Conservation (phyloP, 2,888 invertebrate species). For the Stramonita haemastoma region DNA sequence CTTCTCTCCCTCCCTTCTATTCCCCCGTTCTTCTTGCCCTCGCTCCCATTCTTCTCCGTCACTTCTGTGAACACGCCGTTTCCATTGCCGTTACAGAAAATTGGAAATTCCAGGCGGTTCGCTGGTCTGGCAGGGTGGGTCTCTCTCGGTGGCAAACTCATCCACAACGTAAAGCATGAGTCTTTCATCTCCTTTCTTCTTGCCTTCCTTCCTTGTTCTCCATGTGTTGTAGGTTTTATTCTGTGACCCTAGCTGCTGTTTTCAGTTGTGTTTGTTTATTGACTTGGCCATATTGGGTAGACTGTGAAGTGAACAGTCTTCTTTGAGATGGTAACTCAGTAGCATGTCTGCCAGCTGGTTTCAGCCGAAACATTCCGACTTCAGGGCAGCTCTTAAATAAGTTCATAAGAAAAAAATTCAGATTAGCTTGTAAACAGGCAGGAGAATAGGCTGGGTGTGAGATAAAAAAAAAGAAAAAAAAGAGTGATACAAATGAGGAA, state of each 20-base stretch:
- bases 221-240: too few relatives aligned
- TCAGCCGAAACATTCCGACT: too few relatives aligned
- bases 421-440: too few relatives aligned
- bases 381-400: too few relatives aligned
- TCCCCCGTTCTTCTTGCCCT: not conserved
- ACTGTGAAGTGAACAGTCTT: too few relatives aligned
- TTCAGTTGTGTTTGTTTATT: not conserved
- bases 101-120: not conserved
- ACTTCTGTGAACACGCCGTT: not conserved
- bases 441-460: too few relatives aligned
- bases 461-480: too few relatives aligned
- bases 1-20: not conserved
- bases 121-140: not conserved
- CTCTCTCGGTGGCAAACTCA: not conserved
- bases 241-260: not conserved
- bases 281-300: not conserved
- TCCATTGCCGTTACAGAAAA: not conserved
- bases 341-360: too few relatives aligned
- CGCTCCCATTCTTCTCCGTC: constrained; percentile 6
- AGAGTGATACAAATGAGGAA: too few relatives aligned
- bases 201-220: not conserved
- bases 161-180: too few relatives aligned
- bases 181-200: not conserved
- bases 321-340: too few relatives aligned
- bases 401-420: too few relatives aligned